Percentiles rank a stretch among this genome's conserved stretches.
phyloP scores from a whole-genome alignment of 2,113 vertebrate species.

The Agapornis roseicollis region DNA sequence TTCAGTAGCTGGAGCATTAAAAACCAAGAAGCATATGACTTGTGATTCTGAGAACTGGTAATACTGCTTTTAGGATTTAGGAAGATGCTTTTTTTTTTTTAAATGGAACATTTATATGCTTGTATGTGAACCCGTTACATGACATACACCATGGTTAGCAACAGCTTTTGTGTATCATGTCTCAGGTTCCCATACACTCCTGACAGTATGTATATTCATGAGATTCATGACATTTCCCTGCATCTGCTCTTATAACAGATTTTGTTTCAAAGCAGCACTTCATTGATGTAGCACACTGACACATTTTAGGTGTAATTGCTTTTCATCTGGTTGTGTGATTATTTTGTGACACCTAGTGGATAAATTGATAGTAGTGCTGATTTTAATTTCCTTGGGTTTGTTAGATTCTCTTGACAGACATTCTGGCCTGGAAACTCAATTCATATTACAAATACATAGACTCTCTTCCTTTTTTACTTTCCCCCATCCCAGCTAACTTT shows the following conservation, averaged over 20 bases:
- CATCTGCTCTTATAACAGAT: constrained; percentile 57
- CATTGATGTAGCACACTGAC: constrained; percentile 29
- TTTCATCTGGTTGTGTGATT: constrained; percentile 40
- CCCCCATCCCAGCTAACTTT: background rate
- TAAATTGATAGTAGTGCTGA: background rate
- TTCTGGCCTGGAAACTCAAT: background rate
- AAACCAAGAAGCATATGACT: background rate
- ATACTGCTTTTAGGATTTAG: background rate
- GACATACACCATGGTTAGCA: background rate
- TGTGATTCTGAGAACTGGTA: background rate
- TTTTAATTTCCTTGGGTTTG: background rate
- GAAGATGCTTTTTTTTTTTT: background rate
- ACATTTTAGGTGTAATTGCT: constrained; percentile 22
- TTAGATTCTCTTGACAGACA: background rate
- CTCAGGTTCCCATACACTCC: constrained; percentile 34
- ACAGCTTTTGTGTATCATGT: constrained; percentile 48
- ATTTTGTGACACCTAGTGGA: constrained; percentile 70
- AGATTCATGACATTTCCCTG: constrained; percentile 57
- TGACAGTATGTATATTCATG: constrained; percentile 60
- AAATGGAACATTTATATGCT: background rate
- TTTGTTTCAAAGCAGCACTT: constrained; percentile 23
- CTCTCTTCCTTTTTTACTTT: background rate
- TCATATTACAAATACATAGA: background rate
- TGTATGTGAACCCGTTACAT: background rate
- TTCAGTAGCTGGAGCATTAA: background rate